Percentiles rank a stretch among this genome's conserved stretches.
phyloP scores from a whole-genome alignment of 2,888 invertebrate genomes.

The Idaea straminata region DNA sequence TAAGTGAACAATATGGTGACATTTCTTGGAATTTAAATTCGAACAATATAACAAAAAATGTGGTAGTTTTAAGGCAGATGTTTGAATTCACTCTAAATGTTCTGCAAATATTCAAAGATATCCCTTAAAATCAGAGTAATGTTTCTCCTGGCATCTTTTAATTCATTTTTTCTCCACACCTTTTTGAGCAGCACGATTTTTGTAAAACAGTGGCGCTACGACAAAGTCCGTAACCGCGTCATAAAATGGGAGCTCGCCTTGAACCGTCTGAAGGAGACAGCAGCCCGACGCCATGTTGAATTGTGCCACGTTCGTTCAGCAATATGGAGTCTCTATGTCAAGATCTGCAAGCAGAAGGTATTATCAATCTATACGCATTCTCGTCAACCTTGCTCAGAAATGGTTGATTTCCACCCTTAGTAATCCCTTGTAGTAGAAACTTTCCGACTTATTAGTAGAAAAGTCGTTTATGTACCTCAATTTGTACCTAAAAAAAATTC shows the following conservation, averaged over 20 bases:
- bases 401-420: background rate
- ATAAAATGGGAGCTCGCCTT: conserved; percentile 82
- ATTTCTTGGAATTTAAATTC: background rate
- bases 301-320: conserved; percentile 79
- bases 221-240: conserved; percentile 78
- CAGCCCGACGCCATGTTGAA: conserved; percentile 75
- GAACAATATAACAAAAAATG: no score
- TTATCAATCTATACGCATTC: no score
- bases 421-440: no score
- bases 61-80: no score
- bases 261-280: conserved; percentile 79
- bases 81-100: no score
- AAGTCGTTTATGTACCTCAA: no score
- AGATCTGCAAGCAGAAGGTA: conserved; percentile 80
- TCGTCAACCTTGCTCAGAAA: background rate
- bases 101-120: no score
- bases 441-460: no score
- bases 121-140: no score
- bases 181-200: background rate
- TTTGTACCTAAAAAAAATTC: no score
- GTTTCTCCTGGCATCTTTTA: no score
- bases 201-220: conserved; percentile 73
- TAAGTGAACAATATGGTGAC: background rate
- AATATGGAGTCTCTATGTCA: conserved; percentile 82
- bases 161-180: no score